Evolutionary conservation across 2,797 vertebrate species (phyloP).

Genomic region (Platyrinchus mystaceus): DNA sequence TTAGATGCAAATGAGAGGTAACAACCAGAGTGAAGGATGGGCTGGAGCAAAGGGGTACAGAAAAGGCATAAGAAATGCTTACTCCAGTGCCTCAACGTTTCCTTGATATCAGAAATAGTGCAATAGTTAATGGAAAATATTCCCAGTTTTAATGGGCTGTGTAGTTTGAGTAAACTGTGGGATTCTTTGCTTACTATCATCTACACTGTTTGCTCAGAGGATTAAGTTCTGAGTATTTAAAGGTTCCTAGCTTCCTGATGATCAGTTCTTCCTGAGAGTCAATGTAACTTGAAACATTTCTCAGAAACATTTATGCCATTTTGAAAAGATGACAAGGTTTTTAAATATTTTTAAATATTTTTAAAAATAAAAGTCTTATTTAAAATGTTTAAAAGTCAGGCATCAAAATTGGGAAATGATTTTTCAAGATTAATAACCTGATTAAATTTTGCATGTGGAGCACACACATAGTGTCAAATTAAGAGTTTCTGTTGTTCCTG

Average conservation of each 20-base stretch:
- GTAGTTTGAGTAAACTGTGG: background rate
- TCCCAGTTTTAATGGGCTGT: background rate
- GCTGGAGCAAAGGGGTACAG: background rate
- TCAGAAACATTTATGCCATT: background rate
- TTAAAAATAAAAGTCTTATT: background rate
- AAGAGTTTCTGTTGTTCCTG: background rate
- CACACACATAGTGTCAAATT: background rate
- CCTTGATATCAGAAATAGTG: background rate
- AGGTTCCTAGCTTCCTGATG: background rate
- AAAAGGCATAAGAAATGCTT: background rate
- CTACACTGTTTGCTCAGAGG: background rate
- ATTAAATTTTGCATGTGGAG: background rate
- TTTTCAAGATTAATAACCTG: background rate
- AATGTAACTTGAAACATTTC: background rate
- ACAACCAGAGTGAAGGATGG: background rate
- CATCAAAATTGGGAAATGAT: background rate
- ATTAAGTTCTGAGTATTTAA: background rate
- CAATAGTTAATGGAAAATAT: background rate
- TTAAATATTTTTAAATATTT: background rate
- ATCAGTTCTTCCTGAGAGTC: background rate
- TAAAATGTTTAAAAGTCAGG: background rate
- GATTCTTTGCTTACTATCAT: background rate
- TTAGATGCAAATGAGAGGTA: background rate
- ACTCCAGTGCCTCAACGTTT: background rate
- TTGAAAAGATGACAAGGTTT: background rate